Conservation (phyloP, 1,140 invertebrate species). For the Drosophila eugracilis region DNA sequence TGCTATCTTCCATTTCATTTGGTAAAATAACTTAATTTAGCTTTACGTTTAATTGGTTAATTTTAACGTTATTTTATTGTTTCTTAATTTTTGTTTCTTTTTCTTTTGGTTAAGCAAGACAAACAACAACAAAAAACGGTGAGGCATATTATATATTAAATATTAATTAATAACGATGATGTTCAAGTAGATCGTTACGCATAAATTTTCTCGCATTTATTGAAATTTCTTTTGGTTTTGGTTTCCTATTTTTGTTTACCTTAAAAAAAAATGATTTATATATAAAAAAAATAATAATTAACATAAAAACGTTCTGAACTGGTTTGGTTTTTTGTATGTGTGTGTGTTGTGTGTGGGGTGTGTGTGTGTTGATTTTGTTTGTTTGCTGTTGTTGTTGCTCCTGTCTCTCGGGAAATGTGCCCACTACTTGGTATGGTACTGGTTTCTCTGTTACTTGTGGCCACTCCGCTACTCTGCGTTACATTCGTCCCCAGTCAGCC, state of each 20-base stretch:
- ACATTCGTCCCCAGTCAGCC: background rate
- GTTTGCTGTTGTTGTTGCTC: slow-evolving; percentile 28
- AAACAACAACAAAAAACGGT: slow-evolving; percentile 39
- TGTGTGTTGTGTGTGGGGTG: slow-evolving; percentile 17
- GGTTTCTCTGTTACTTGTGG: background rate
- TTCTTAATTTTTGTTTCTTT: slow-evolving; percentile 1
- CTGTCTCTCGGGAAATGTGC: slow-evolving; percentile 10
- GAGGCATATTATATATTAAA: background rate
- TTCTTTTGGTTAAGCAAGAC: slow-evolving; percentile 53
- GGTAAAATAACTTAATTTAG: slow-evolving; percentile 33
- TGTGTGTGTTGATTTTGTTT: slow-evolving; percentile 32
- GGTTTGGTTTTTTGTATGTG: slow-evolving; percentile 65
- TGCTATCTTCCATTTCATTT: slow-evolving; percentile 29
- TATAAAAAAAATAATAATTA: slow-evolving; percentile 82
- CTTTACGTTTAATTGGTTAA: slow-evolving; percentile 19
- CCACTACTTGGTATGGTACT: background rate
- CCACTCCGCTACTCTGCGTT: background rate
- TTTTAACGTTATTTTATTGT: slow-evolving; percentile 28
- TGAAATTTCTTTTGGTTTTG: slow-evolving; percentile 50
- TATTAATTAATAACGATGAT: slow-evolving; percentile 30
- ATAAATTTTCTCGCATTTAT: slow-evolving; percentile 64
- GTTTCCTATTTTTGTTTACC: slow-evolving; percentile 42
- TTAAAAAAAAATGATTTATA: slow-evolving; percentile 59
- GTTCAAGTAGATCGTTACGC: slow-evolving; percentile 28
- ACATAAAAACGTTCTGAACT: slow-evolving; percentile 82